phyloP scores from a whole-genome alignment of 2,888 invertebrate species.

The Lingula anatina region DNA sequence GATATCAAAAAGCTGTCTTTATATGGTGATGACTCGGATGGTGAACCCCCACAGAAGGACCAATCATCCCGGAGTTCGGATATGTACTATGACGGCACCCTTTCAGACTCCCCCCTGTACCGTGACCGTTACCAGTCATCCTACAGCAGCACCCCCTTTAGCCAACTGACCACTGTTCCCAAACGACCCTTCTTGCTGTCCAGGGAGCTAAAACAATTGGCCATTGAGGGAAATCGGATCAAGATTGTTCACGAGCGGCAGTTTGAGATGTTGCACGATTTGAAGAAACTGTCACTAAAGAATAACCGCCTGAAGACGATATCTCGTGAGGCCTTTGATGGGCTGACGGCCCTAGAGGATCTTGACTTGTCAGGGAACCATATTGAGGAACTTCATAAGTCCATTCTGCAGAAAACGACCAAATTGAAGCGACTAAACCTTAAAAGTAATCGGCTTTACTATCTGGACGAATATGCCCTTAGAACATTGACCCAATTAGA shows the following conservation, averaged over 20 bases:
- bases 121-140: too few species aligned
- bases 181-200: background rate
- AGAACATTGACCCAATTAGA: background rate
- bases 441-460: background rate
- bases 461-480: background rate
- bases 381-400: background rate
- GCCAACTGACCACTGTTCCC: background rate
- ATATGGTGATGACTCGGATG: background rate
- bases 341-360: background rate
- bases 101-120: too few species aligned
- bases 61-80: too few species aligned
- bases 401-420: background rate
- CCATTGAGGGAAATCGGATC: background rate
- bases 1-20: background rate
- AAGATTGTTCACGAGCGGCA: background rate
- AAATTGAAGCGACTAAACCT: background rate
- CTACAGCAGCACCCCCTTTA: too few species aligned
- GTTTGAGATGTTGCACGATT: background rate
- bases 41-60: background rate
- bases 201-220: background rate
- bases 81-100: too few species aligned
- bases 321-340: background rate
- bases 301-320: background rate
- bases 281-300: background rate
- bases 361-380: background rate